Base-by-base conservation (phyloP, 1,140 invertebrate genomes). In the Halictus rubicundus region DNA sequence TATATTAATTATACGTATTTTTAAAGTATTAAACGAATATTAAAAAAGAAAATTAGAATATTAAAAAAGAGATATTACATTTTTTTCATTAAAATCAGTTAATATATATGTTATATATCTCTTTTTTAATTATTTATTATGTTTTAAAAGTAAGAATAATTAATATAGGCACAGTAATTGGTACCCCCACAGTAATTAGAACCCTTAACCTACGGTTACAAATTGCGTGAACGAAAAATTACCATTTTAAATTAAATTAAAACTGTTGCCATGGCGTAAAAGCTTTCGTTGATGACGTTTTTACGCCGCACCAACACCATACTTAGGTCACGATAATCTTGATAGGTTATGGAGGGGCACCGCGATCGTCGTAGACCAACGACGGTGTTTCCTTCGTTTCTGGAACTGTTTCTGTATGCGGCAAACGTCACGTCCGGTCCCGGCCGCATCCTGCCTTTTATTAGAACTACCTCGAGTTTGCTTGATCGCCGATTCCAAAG, bases 321-420 rank as follows among this genome's bases (percentile, higher is more conserved):
- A 83, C 57, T 78, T 78, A 80, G 77, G 60, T 6, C 68, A 66
- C 27, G 52, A 42, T 84, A 81, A 84, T 73, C 64, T 81, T 72
- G 72, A 84, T 84, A 5, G 32, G 32, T 32, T 32, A 5, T 32
- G 19, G 72, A 52, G 72, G 60, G 42, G 66, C 49, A 54, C 65
- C 32, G 5, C 42, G 68, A 37, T 86, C 71, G 59, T 78, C 54
- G 65, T 61, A 42, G 64, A 37, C 52, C 12, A 59, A 61, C 66
- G 68, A 87, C 75, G 80, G 83, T 88, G 84, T 90, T 91, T 90
- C 90, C 90, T 91, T 89, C 83, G 77, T 91, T 91, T 90, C 89
- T 90, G 84, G 87, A 91, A 90, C 90, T 91, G 87, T 77, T 91
- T 90, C 80, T 80, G 78, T 91, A 91, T 91, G 87, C 90, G 68